These are phyloP conservation scores for Lepidocyrtinus sp. DNA, from an alignment of 2,888 invertebrate species.

Conservation along the genomic window DNA sequence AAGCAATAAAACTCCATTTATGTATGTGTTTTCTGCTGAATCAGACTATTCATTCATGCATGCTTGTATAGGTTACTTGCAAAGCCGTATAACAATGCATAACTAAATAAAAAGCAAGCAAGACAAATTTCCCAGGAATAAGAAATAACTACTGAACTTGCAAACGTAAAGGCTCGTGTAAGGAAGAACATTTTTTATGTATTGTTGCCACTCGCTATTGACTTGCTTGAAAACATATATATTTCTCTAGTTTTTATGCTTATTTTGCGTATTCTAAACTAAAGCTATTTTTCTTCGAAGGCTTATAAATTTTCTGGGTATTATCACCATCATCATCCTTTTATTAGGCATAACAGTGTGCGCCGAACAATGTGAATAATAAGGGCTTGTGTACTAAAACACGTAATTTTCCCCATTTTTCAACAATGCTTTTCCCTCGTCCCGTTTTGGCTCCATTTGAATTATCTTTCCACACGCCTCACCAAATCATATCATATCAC, in stretches of 20 bases:
- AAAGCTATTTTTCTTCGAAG: too few species aligned
- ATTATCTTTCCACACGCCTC: not conserved
- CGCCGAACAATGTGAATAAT: not conserved
- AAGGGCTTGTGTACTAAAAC: not conserved
- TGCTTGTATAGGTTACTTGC: too few species aligned
- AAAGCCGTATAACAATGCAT: not conserved
- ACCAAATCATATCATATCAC: conserved; percentile 6
- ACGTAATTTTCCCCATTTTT: not conserved
- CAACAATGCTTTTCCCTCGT: too few species aligned
- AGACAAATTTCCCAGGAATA: not conserved
- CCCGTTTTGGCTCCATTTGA: too few species aligned
- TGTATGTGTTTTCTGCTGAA: not conserved
- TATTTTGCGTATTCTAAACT: too few species aligned
- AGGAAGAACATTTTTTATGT: too few species aligned
- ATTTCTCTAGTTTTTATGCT: too few species aligned
- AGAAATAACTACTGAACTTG: too few species aligned
- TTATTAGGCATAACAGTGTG: not conserved
- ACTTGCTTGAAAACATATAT: too few species aligned
- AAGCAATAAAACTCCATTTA: not conserved
- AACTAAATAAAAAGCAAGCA: not conserved
- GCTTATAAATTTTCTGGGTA: too few species aligned
- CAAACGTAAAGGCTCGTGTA: too few species aligned
- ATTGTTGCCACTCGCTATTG: too few species aligned
- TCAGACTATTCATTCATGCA: conserved; percentile 5
- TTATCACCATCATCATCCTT: not conserved